Conservation (phyloP, 2,113 vertebrate genomes). For the Ctenodactylus gundi region DNA sequence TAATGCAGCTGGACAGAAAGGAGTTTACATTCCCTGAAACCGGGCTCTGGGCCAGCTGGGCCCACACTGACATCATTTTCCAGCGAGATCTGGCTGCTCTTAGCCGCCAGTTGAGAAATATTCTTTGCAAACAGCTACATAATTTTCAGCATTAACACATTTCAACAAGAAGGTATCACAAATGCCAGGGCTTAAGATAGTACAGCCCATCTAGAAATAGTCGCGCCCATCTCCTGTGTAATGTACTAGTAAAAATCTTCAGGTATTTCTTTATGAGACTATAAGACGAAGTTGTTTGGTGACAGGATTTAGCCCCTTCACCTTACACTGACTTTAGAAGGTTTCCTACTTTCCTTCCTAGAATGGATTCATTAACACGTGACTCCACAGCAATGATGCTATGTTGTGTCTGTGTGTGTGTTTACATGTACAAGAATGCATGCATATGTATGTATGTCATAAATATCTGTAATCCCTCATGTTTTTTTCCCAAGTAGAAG, state of each 20-base stretch:
- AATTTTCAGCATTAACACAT: slow-evolving; percentile 51
- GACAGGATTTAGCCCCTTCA: neutral
- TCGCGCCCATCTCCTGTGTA: neutral
- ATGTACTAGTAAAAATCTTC: neutral
- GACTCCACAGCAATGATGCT: neutral
- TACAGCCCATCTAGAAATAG: slow-evolving; percentile 43
- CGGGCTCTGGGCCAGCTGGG: slow-evolving; percentile 61
- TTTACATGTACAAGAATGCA: too few relatives aligned
- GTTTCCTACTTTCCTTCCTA: neutral
- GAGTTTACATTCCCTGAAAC: slow-evolving; percentile 76
- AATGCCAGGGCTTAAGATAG: slow-evolving; percentile 56
- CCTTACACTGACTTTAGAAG: neutral
- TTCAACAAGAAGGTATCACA: slow-evolving; percentile 45
- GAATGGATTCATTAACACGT: neutral
- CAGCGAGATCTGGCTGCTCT: slow-evolving; percentile 51
- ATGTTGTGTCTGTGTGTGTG: neutral
- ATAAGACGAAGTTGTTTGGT: neutral
- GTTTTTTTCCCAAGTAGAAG: neutral
- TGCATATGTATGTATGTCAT: too few relatives aligned
- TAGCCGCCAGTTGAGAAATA: slow-evolving; percentile 36
- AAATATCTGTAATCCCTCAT: neutral
- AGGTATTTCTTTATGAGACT: neutral
- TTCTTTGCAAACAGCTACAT: slow-evolving; percentile 54
- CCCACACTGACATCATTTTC: slow-evolving; percentile 75
- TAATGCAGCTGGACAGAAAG: slow-evolving; percentile 68